A percentile compares a stretch with the other conserved stretches of the same genome.
Conservation (phyloP, 2,888 invertebrate species). For the Epiblema foenella region DNA sequence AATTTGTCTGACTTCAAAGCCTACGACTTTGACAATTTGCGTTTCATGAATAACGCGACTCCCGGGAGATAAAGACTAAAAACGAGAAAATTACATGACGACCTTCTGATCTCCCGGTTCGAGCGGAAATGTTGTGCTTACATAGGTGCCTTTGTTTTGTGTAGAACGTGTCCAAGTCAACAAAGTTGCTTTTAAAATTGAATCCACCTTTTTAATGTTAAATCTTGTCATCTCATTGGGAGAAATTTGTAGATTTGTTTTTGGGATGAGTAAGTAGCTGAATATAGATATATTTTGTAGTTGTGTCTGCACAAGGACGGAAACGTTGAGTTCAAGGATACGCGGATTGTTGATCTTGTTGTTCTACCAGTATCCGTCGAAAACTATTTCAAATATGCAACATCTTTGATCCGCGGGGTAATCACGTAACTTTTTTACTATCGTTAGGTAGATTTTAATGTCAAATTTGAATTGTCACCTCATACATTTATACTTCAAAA, state of each 20-base stretch:
- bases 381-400: constrained; percentile 22
- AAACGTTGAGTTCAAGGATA: constrained; percentile 21
- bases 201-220: constrained; percentile 3
- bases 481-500: too few relatives aligned
- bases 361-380: constrained; percentile 6
- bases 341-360: constrained; percentile 25
- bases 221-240: constrained; percentile 5
- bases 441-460: too few relatives aligned
- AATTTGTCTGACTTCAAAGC: constrained; percentile 57
- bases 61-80: constrained; percentile 45
- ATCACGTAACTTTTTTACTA: too few relatives aligned
- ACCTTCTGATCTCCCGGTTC: constrained; percentile 45
- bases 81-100: constrained; percentile 51
- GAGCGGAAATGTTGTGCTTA: constrained; percentile 34
- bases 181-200: constrained; percentile 23
- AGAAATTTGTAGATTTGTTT: background rate
- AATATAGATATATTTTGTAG: background rate
- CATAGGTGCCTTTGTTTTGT: constrained; percentile 32
- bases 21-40: constrained; percentile 57
- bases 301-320: background rate
- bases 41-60: constrained; percentile 51
- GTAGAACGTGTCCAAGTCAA: constrained; percentile 20
- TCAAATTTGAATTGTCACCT: too few relatives aligned
- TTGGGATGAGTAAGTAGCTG: background rate
- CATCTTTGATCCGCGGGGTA: constrained; percentile 25